Evolutionary conservation across 2,113 vertebrate species (phyloP).

Genomic region (Cettia cetti): DNA sequence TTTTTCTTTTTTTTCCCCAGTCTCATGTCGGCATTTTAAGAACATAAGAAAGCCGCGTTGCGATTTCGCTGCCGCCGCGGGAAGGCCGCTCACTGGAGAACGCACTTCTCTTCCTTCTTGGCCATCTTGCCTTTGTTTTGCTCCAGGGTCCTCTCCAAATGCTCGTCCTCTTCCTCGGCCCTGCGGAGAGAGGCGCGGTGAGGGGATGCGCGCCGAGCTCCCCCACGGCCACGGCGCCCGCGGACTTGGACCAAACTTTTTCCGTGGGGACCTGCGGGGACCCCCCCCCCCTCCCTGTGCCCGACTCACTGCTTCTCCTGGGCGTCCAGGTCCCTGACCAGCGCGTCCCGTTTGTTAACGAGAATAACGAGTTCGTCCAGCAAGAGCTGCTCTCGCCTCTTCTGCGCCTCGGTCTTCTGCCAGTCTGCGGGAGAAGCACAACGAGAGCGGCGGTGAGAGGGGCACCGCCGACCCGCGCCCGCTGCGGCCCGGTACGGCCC

Average conservation of each 20-base stretch:
- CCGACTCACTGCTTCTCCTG: conserved; percentile 66
- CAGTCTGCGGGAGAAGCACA: conserved; percentile 79
- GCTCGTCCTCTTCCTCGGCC: conserved; percentile 97
- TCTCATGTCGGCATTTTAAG: conserved; percentile 31
- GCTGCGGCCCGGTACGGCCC: background rate
- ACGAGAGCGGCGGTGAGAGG: background rate
- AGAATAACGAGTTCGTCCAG: conserved; percentile 95
- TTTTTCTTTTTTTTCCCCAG: background rate
- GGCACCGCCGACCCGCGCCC: background rate
- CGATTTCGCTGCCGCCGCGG: background rate
- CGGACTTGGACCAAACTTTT: background rate
- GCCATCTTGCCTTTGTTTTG: conserved; percentile 99
- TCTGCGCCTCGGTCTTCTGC: conserved; percentile 98
- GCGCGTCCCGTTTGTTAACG: conserved; percentile 93
- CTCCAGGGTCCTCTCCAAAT: conserved; percentile 97
- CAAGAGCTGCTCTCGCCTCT: conserved; percentile 92
- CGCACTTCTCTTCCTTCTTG: conserved; percentile 98
- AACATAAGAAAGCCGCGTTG: conserved; percentile 23
- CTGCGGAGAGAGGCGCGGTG: conserved; percentile 68
- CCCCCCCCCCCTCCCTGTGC: background rate
- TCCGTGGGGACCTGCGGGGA: background rate
- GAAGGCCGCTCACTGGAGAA: conserved; percentile 83
- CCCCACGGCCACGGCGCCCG: background rate
- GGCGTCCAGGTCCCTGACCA: conserved; percentile 93
- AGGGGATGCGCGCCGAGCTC: background rate